phyloP scores from a whole-genome alignment of 2,888 invertebrate genomes.

The Chymomyza procnemis region DNA sequence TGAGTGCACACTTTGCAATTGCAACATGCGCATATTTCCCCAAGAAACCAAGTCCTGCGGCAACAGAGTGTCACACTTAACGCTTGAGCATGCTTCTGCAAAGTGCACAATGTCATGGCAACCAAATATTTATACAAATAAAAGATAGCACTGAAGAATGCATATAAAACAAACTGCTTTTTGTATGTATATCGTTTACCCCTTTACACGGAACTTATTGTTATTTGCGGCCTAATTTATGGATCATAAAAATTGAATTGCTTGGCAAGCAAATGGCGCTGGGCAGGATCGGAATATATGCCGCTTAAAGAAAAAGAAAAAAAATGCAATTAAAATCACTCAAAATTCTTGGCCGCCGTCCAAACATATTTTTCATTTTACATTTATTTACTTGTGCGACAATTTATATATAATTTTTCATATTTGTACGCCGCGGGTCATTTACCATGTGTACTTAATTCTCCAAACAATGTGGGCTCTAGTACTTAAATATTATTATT shows the following conservation, averaged over 20 bases:
- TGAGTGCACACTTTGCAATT: constrained; percentile 46
- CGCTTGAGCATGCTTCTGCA: not conserved
- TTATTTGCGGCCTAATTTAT: constrained; percentile 33
- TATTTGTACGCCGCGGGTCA: not conserved
- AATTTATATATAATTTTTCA: constrained; percentile 41
- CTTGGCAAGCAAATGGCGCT: no score
- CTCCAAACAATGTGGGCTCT: constrained; percentile 8
- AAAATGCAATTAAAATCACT: constrained; percentile 27
- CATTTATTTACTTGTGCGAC: constrained; percentile 52
- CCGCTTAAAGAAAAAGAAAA: constrained; percentile 30
- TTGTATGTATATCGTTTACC: constrained; percentile 31
- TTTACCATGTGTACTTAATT: constrained; percentile 6
- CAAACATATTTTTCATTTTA: constrained; percentile 45
- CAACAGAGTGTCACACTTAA: constrained; percentile 2
- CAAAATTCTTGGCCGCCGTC: constrained; percentile 48
- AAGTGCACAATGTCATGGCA: constrained; percentile 37
- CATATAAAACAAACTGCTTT: constrained; percentile 28
- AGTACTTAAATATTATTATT: constrained; percentile 4
- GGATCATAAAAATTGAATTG: constrained; percentile 24
- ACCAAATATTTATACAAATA: constrained; percentile 54
- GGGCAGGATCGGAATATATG: constrained; percentile 25
- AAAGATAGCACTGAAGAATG: constrained; percentile 21
- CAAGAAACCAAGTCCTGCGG: not conserved
- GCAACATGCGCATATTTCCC: constrained; percentile 12
- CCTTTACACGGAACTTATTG: constrained; percentile 24